A percentile compares a stretch with the other conserved stretches of the same genome.
These are phyloP conservation scores for Tragelaphus strepsiceros DNA, from an alignment of 2,113 vertebrate species.

Conservation along the genomic window DNA sequence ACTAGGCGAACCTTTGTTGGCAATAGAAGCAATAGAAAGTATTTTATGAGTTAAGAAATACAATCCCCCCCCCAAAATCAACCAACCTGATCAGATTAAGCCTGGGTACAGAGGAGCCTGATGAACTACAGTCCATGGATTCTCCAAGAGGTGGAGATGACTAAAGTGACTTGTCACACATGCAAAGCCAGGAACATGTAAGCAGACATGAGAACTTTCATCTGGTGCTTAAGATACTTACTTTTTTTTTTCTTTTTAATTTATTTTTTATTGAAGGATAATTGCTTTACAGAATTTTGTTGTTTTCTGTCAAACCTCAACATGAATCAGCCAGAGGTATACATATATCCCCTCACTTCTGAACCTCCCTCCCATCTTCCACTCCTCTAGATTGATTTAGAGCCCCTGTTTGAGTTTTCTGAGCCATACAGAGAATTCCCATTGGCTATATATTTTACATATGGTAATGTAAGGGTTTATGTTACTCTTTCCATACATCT, in stretches of 20 bases:
- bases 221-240: not conserved
- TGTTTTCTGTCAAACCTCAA: not conserved
- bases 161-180: not conserved
- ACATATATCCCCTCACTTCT: not conserved
- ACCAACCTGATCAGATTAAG: not conserved
- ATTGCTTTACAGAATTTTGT: not conserved
- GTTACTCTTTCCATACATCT: not conserved
- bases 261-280: not conserved
- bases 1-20: too few species aligned
- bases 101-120: not conserved
- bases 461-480: not conserved
- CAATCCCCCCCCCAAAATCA: not conserved
- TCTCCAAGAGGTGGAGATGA: not conserved
- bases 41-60: not conserved
- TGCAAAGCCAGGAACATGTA: rapidly evolving
- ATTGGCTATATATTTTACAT: not conserved
- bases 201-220: not conserved
- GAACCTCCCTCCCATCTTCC: not conserved
- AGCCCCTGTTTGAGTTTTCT: not conserved
- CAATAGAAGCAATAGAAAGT: not conserved
- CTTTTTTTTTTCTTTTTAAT: not conserved
- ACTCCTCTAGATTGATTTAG: not conserved
- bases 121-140: not conserved
- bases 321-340: not conserved
- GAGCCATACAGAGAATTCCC: not conserved